Conservation (phyloP, 2,113 vertebrate genomes). For the Aegithalos caudatus region DNA sequence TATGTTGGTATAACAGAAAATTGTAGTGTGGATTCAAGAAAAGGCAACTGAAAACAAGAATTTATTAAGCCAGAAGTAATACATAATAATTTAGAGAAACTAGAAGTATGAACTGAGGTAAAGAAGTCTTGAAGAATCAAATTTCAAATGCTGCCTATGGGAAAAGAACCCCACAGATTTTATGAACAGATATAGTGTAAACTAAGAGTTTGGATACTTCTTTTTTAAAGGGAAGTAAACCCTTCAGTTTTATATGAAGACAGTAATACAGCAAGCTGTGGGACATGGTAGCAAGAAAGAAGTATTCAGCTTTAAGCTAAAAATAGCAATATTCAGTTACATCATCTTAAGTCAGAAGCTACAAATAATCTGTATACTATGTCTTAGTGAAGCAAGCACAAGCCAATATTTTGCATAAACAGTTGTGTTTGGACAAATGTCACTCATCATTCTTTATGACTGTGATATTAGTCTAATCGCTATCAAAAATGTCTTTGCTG, state of each 20-base stretch:
- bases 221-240: not conserved
- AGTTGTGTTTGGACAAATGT: not conserved
- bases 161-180: accelerated
- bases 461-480: not conserved
- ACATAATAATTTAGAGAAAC: not conserved
- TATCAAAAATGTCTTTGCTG: not conserved
- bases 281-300: not conserved
- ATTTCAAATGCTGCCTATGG: not conserved
- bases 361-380: not conserved
- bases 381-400: not conserved
- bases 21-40: not conserved
- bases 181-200: not conserved
- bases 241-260: not conserved
- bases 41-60: not conserved
- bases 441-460: not conserved
- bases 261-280: not conserved
- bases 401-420: not conserved
- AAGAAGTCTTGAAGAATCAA: not conserved
- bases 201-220: not conserved
- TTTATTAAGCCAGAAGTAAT: not conserved
- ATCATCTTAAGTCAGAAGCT: not conserved
- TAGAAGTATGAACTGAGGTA: not conserved
- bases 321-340: not conserved
- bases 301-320: not conserved
- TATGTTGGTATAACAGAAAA: not conserved